phyloP scores from a whole-genome alignment of 2,113 vertebrate genomes.

The Rhegmatorhina hoffmannsi region DNA sequence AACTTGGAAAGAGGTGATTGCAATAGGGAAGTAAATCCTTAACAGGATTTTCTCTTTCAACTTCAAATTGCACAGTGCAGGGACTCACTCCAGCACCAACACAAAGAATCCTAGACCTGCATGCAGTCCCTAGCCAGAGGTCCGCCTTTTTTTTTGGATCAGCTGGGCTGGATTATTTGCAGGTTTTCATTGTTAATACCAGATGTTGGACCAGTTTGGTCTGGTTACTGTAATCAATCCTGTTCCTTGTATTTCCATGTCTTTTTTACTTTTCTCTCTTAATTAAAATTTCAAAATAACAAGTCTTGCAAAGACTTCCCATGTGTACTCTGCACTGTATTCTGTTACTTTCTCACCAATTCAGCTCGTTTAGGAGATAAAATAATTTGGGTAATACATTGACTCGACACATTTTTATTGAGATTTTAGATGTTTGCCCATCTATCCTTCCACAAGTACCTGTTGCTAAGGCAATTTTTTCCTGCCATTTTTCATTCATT shows the following conservation, averaged over 20 bases:
- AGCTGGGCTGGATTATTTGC: neutral
- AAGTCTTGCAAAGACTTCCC: neutral
- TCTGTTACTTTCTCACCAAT: neutral
- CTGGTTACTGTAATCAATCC: accelerated
- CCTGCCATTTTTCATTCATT: neutral
- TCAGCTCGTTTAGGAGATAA: neutral
- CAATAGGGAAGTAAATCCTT: constrained; percentile 32
- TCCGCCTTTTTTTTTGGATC: accelerated
- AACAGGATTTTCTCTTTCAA: constrained; percentile 9
- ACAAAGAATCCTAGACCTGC: neutral
- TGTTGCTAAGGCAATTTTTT: neutral
- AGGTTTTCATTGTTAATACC: neutral
- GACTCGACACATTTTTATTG: neutral
- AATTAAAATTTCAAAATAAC: neutral
- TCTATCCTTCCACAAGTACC: neutral
- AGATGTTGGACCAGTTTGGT: neutral
- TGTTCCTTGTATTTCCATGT: neutral
- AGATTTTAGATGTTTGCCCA: neutral
- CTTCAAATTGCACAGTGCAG: neutral
- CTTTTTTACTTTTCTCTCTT: neutral
- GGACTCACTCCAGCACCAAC: neutral
- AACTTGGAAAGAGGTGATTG: constrained; percentile 16
- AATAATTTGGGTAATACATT: neutral
- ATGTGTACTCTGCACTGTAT: neutral
- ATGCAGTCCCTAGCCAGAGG: neutral